Evolutionary conservation across 2,113 vertebrate genomes (phyloP).

Genomic region (Lagopus muta): DNA sequence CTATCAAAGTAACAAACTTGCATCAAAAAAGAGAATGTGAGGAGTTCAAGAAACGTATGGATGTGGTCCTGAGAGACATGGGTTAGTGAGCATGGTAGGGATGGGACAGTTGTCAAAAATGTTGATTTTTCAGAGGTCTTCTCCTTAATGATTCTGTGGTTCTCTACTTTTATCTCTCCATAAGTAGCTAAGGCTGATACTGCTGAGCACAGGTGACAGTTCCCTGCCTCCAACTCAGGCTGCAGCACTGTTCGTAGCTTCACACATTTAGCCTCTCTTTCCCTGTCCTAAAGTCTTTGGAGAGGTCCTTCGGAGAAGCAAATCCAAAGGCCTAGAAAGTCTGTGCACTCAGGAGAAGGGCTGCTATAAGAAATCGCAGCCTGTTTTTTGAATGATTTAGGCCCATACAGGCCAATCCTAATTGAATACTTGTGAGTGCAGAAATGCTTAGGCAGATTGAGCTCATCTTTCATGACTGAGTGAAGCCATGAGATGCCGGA

Average conservation of each 20-base stretch:
- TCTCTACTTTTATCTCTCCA: neutral
- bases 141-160: too few relatives aligned
- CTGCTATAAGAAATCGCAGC: neutral
- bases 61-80: too few relatives aligned
- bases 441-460: neutral
- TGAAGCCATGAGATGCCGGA: neutral
- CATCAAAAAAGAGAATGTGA: neutral
- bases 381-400: neutral
- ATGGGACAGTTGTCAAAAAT: too few relatives aligned
- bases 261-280: neutral
- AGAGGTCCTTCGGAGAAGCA: neutral
- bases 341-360: neutral
- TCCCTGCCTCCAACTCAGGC: neutral
- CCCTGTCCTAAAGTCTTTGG: neutral
- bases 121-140: too few relatives aligned
- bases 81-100: too few relatives aligned
- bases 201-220: neutral
- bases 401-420: neutral
- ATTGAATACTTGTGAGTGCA: neutral
- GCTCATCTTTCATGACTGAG: fast-evolving
- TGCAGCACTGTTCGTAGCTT: neutral
- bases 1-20: neutral
- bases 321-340: neutral
- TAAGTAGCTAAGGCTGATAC: neutral
- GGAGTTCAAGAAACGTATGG: too few relatives aligned